Base-by-base conservation (phyloP, 2,797 vertebrate species). In the Darevskia nairensis region DNA sequence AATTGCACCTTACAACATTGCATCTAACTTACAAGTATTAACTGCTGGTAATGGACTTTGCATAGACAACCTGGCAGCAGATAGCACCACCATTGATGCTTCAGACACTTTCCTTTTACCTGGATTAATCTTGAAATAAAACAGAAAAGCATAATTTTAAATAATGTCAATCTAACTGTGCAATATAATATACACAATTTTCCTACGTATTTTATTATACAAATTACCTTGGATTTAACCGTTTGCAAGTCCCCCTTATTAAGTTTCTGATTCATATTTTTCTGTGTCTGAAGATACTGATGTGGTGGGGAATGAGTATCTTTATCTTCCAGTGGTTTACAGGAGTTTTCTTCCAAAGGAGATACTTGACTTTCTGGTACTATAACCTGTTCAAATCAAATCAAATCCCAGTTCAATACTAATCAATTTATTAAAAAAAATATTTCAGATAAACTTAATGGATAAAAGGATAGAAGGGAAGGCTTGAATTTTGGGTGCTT, bases 291-390 rank as follows among this genome's bases (percentile, higher is more conserved):
- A 90, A 75, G 29, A 94, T 86, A 85, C 59, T 93, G 94, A 61
- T 93, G 89, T 59, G 46, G 88, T 86, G 85, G 59, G 11, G 19
- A 78, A 44, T 84, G 92, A 79, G 10, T 74, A 81, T 84, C 1
- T 68, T 96, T 95, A 77, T 91, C 96, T 93, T 94, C 96, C 80
- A 94, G 82, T 90, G 89, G 83, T 85, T 77, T 17, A 4, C 21
- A 69, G 11, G 93, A 89, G 90, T 94, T 97, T 90, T 96, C 94
- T 92, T 94, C 75, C 4, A 39, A 17, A 82, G 93, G 87, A 81
- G 94, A 94, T 46, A 97, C 94, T 59, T 99, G 98, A 94, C 98
- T 99, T 96, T 99, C 98, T 95, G 98, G 97, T 90, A 99, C 96
- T 78, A 98, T 55, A 91, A 97, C 94, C 98, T 99, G 89, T 3